Conservation (phyloP, 2,113 vertebrate species). For the Colossoma macropomum region DNA sequence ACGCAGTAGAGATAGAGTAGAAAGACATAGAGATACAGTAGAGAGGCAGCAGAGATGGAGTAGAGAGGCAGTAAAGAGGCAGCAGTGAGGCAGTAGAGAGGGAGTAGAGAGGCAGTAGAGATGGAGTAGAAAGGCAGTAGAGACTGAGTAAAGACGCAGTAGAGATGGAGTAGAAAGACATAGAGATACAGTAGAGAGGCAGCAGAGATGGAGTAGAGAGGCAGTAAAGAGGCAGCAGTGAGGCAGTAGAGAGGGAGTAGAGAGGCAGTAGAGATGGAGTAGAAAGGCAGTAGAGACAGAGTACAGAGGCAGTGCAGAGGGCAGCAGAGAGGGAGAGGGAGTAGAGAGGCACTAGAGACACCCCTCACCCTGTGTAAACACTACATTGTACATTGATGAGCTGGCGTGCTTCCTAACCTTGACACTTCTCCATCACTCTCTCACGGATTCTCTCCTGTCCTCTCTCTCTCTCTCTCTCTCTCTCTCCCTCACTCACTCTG, state of each 20-base stretch:
- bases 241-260: background rate
- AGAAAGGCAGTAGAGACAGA: background rate
- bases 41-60: no score
- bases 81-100: background rate
- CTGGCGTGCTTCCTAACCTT: constrained; percentile 17
- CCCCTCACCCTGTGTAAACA: no score
- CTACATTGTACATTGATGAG: background rate
- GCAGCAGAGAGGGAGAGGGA: background rate
- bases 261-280: background rate
- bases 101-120: no score
- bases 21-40: background rate
- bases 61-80: background rate
- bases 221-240: no score
- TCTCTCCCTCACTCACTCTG: background rate
- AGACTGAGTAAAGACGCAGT: no score
- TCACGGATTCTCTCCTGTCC: background rate
- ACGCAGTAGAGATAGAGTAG: background rate
- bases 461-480: background rate
- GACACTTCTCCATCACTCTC: constrained; percentile 38
- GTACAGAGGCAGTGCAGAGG: background rate
- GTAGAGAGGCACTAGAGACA: background rate
- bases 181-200: background rate
- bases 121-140: no score
- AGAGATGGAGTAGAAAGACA: background rate
- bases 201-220: background rate